These are phyloP conservation scores for Podarcis cretensis DNA, from an alignment of 2,113 vertebrate species.

Conservation along the genomic window DNA sequence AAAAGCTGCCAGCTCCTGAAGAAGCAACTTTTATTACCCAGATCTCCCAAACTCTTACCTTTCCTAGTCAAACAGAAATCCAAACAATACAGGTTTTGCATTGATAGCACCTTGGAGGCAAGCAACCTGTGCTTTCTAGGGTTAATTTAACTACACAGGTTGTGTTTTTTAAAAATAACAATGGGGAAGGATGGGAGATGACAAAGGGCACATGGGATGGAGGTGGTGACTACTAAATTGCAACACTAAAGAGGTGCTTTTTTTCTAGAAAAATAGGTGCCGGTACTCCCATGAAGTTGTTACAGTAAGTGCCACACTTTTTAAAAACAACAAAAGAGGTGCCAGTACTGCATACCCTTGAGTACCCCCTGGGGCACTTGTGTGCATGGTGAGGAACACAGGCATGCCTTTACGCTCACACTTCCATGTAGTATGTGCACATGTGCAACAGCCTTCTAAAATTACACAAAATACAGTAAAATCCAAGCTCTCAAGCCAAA, in stretches of 20 bases:
- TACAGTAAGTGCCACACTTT: too few relatives aligned
- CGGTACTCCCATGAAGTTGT: too few relatives aligned
- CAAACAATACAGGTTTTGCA: conserved; percentile 50
- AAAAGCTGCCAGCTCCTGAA: conserved; percentile 50
- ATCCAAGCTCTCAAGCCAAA: not conserved
- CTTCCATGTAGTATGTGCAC: not conserved
- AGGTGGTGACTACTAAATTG: not conserved
- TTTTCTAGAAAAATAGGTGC: not conserved
- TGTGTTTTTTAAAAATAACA: conserved; percentile 4
- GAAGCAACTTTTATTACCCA: conserved; percentile 42
- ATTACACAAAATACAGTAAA: not conserved
- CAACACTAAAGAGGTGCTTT: not conserved
- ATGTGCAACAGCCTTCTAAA: not conserved
- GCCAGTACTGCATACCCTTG: too few relatives aligned
- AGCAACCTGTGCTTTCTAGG: conserved; percentile 23
- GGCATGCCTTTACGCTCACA: not conserved
- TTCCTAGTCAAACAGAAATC: not conserved
- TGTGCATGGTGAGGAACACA: not conserved
- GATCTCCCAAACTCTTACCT: conserved; percentile 38
- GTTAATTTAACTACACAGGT: conserved; percentile 23
- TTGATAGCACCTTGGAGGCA: conserved; percentile 15
- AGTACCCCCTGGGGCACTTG: too few relatives aligned
- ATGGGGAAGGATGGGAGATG: not conserved
- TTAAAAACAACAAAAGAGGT: too few relatives aligned
- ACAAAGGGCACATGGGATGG: not conserved